A percentile compares a stretch with the other conserved stretches of the same genome.
Evolutionary conservation across 1,140 invertebrate genomes (phyloP).

Genomic region (Aplysia californica): DNA sequence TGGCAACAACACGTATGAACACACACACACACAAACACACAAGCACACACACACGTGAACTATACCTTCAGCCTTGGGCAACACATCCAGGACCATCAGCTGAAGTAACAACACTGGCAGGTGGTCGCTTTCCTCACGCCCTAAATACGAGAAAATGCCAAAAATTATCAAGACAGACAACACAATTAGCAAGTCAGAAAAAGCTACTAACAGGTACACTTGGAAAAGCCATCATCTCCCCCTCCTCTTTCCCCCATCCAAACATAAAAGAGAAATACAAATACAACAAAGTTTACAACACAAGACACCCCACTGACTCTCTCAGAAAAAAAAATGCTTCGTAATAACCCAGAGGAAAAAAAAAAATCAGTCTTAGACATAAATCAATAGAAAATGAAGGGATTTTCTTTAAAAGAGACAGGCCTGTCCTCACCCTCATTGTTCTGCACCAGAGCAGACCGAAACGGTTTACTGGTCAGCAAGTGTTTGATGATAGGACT

Average conservation of each 20-base stretch:
- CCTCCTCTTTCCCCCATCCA: too few relatives aligned
- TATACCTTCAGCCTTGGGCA: conserved; percentile 27
- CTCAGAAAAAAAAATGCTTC: neutral
- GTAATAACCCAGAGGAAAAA: neutral
- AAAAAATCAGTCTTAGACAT: neutral
- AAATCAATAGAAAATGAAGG: neutral
- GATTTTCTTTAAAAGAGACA: neutral
- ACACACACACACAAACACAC: too few relatives aligned
- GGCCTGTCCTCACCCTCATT: neutral
- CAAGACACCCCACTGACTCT: too few relatives aligned
- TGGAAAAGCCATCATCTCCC: too few relatives aligned
- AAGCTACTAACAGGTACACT: too few relatives aligned
- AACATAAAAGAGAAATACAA: too few relatives aligned
- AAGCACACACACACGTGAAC: too few relatives aligned
- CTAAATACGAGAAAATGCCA: too few relatives aligned
- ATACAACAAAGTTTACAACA: too few relatives aligned
- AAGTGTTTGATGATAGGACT: neutral
- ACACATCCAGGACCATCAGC: conserved; percentile 16
- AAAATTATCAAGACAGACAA: too few relatives aligned
- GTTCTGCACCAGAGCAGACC: neutral
- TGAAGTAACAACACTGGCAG: conserved; percentile 17
- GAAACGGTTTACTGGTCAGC: neutral
- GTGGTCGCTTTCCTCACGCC: neutral
- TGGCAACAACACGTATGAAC: too few relatives aligned
- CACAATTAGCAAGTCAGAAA: too few relatives aligned